A percentile compares a stretch with the other conserved stretches of the same genome.
These are phyloP conservation scores for Myotis findleyi DNA, from an alignment of 2,797 vertebrate genomes.

Conservation along the genomic window DNA sequence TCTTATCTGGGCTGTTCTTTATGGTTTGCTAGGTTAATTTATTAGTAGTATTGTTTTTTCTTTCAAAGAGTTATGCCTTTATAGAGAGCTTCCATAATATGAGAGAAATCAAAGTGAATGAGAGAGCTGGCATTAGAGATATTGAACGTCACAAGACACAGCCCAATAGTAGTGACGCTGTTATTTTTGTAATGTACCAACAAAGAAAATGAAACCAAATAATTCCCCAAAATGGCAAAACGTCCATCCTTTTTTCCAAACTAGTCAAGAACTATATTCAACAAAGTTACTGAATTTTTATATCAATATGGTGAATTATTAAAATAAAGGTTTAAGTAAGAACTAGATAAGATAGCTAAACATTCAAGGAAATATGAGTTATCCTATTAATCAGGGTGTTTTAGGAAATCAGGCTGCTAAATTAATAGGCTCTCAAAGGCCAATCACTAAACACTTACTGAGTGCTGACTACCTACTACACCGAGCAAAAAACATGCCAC, in stretches of 20 bases:
- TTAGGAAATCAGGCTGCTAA: neutral
- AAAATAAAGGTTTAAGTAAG: constrained; percentile 31
- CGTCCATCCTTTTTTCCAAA: neutral
- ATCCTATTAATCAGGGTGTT: neutral
- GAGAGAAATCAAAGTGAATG: neutral
- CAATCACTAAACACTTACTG: neutral
- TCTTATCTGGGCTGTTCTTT: neutral
- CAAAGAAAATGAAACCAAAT: neutral
- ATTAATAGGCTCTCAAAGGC: neutral
- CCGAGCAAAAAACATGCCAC: neutral
- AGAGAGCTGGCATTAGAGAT: neutral
- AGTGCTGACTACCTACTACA: neutral
- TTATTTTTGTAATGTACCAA: constrained; percentile 8
- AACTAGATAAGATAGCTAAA: constrained; percentile 4
- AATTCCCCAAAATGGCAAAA: neutral
- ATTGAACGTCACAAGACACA: neutral
- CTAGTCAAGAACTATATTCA: constrained; percentile 24
- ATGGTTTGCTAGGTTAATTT: neutral
- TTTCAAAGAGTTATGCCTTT: neutral
- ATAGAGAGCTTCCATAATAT: neutral
- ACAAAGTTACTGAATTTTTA: neutral
- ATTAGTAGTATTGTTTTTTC: neutral
- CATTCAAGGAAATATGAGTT: constrained; percentile 9
- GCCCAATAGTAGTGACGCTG: neutral
- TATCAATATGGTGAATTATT: neutral